Percentiles rank a stretch among this genome's conserved stretches.
Evolutionary conservation across 2,797 vertebrate species (phyloP).

Genomic region (Thamnophis elegans): DNA sequence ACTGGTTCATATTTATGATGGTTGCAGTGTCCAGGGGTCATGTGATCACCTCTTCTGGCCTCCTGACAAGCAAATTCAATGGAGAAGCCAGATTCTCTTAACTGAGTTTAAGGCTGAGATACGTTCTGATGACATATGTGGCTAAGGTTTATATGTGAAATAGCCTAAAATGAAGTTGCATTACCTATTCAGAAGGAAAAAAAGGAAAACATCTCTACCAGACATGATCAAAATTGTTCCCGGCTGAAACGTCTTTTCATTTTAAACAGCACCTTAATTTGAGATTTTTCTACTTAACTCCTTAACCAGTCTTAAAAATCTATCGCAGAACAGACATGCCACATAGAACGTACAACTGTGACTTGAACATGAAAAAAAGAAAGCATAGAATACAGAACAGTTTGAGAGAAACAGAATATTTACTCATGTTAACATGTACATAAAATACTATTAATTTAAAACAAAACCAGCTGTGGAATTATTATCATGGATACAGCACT

Average conservation of each 20-base stretch:
- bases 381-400: background rate
- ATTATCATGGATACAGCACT: background rate
- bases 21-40: too few relatives aligned
- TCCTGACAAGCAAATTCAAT: background rate
- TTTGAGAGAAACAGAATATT: background rate
- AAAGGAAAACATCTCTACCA: background rate
- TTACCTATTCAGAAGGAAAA: background rate
- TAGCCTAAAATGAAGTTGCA: background rate
- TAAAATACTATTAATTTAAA: constrained; percentile 19
- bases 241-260: background rate
- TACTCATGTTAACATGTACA: background rate
- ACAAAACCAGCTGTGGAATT: background rate
- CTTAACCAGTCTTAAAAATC: background rate
- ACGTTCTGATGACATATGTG: background rate
- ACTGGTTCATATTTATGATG: background rate
- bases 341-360: background rate
- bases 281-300: background rate
- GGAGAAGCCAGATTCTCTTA: background rate
- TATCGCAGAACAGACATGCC: background rate
- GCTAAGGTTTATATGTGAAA: background rate
- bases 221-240: background rate
- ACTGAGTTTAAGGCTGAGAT: background rate
- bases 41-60: background rate
- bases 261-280: background rate
- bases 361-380: background rate